Percentiles rank a stretch among this genome's conserved stretches.
These are phyloP conservation scores for Oreonectes daqikongensis DNA, from an alignment of 2,797 vertebrate species.

Conservation along the genomic window DNA sequence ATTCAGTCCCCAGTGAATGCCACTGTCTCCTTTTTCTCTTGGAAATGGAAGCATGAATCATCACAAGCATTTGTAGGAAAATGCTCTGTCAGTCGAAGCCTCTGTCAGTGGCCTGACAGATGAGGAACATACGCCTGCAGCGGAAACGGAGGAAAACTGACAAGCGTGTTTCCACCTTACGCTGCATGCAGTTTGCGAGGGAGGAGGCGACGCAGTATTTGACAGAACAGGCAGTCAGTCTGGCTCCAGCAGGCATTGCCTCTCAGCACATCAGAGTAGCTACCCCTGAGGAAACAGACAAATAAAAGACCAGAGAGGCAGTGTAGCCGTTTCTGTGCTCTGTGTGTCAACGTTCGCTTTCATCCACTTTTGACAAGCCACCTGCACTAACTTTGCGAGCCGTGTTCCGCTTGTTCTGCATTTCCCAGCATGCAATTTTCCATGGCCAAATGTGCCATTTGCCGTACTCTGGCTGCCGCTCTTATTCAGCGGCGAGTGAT, in stretches of 20 bases:
- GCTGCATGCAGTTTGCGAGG: slow-evolving; percentile 9
- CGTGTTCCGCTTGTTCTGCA: slow-evolving; percentile 39
- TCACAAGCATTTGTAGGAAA: slow-evolving; percentile 41
- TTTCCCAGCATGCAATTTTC: slow-evolving; percentile 52
- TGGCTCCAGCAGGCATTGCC: slow-evolving; percentile 46
- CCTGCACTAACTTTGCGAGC: slow-evolving; percentile 29
- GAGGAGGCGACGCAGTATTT: slow-evolving; percentile 32
- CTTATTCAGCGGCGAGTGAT: slow-evolving; percentile 17
- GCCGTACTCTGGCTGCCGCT: slow-evolving; percentile 32
- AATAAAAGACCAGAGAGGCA: slow-evolving; percentile 37
- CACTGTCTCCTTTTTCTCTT: slow-evolving; percentile 24
- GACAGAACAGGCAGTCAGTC: slow-evolving; percentile 48
- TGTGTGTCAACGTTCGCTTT: slow-evolving; percentile 20
- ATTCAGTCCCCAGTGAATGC: slow-evolving; percentile 16
- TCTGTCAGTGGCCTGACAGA: slow-evolving; percentile 41
- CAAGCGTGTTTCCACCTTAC: slow-evolving; percentile 39
- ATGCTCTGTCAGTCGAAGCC: slow-evolving; percentile 15
- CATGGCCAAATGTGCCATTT: slow-evolving; percentile 58
- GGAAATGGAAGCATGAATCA: slow-evolving; percentile 39
- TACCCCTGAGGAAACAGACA: slow-evolving; percentile 46
- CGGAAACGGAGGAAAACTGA: slow-evolving; percentile 38
- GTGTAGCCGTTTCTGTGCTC: slow-evolving; percentile 18
- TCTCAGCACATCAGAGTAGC: slow-evolving; percentile 47
- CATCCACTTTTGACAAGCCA: slow-evolving; percentile 26
- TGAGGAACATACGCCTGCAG: slow-evolving; percentile 37